phyloP scores from a whole-genome alignment of 2,888 invertebrate species.

The Cactoblastis cactorum region DNA sequence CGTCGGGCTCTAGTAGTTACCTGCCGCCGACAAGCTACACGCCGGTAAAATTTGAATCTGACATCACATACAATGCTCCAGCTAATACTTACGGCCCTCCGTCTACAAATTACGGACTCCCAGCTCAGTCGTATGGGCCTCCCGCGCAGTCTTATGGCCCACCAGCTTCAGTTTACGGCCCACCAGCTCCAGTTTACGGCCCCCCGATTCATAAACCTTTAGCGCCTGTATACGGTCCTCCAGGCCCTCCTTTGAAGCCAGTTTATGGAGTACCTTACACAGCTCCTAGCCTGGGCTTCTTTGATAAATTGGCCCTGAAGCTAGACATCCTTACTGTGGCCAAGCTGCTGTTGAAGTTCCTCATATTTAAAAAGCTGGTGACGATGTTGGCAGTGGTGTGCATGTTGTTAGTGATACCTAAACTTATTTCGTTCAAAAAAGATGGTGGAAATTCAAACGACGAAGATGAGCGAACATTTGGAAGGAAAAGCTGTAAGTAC shows the following conservation, averaged over 20 bases:
- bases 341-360: slow-evolving; percentile 85
- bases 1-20: slow-evolving; percentile 35
- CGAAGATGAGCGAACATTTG: slow-evolving; percentile 56
- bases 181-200: slow-evolving; percentile 49
- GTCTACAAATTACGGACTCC: slow-evolving; percentile 44
- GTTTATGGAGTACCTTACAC: slow-evolving; percentile 79
- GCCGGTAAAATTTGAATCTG: slow-evolving; percentile 50
- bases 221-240: slow-evolving; percentile 63
- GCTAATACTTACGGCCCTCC: slow-evolving; percentile 37
- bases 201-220: slow-evolving; percentile 51
- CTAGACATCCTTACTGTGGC: slow-evolving; percentile 85
- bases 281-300: slow-evolving; percentile 72
- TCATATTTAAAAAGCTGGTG: slow-evolving; percentile 90
- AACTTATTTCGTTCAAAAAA: slow-evolving; percentile 77
- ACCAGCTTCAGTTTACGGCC: slow-evolving; percentile 55
- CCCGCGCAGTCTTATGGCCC: slow-evolving; percentile 63
- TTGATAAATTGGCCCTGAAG: slow-evolving; percentile 85
- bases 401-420: slow-evolving; percentile 87
- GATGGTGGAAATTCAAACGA: slow-evolving; percentile 46
- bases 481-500: slow-evolving; percentile 47
- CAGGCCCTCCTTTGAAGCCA: slow-evolving; percentile 67
- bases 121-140: slow-evolving; percentile 58
- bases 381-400: slow-evolving; percentile 88
- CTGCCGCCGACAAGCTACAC: slow-evolving; percentile 49
- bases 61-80: slow-evolving; percentile 46